A percentile compares a stretch with the other conserved stretches of the same genome.
These are phyloP conservation scores for Drosophila leonis DNA, from an alignment of 2,888 invertebrate species.

Conservation along the genomic window DNA sequence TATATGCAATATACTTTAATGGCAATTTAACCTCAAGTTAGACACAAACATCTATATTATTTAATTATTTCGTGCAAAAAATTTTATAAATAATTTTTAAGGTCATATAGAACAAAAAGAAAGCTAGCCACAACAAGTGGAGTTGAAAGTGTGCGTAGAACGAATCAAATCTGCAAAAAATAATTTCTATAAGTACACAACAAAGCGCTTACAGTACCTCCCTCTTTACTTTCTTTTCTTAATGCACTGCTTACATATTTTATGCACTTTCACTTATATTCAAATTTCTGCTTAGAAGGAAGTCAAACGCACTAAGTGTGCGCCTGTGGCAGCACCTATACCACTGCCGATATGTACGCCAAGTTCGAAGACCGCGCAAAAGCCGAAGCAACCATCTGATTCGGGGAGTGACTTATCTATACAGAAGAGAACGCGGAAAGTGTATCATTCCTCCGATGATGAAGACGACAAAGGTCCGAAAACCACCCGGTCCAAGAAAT, in stretches of 20 bases:
- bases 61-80: too few relatives aligned
- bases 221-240: conserved; percentile 17
- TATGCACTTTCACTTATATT: conserved; percentile 50
- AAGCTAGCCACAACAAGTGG: neutral
- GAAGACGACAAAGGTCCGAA: neutral
- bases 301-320: too few relatives aligned
- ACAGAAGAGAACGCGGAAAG: neutral
- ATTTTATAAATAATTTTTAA: neutral
- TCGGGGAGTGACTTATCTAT: too few relatives aligned
- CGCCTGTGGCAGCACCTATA: too few relatives aligned
- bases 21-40: neutral
- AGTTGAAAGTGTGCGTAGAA: neutral
- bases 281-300: conserved; percentile 28
- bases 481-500: neutral
- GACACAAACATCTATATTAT: neutral
- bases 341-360: too few relatives aligned
- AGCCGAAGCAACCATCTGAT: too few relatives aligned
- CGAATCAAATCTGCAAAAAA: neutral
- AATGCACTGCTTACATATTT: neutral
- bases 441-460: neutral
- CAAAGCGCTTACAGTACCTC: neutral
- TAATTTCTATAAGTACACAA: neutral
- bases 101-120: neutral
- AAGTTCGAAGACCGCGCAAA: too few relatives aligned
- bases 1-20: too few relatives aligned